Base-by-base conservation (phyloP, 2,888 invertebrate species). In the Phengaris alcon region DNA sequence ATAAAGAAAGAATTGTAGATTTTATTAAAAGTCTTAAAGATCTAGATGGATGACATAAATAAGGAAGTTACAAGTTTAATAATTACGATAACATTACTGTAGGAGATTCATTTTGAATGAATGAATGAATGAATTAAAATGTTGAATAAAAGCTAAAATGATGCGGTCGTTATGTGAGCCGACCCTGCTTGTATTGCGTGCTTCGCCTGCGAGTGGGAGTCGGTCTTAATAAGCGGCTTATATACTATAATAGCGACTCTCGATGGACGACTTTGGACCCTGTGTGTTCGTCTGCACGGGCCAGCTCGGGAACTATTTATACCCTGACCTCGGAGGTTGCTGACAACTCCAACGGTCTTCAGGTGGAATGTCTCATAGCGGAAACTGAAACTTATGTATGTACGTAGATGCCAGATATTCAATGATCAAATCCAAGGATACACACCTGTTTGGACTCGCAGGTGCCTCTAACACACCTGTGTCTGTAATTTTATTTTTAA, bases 151-250 rank as follows among this genome's bases (percentile, higher is more conserved):
- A 70, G 46, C n/a, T 54, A 4, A 76, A 77, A 68, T 78, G 75
- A 22, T 48, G 64, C 13, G 48, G 46, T 51, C 79, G 75, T 76
- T 89, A 90, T 92, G 87, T 90, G 83, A 85, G 69, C 84, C 85
- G 3, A 55, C 77, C 76, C 77, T 83, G 82, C 85, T 54, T 76
- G 72, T 75, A 82, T 90, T 92, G 92, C 92, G 92, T 93, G 93
- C 88, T 82, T 83, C 82, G 80, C 82, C 82, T 80, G 81, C 86
- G 87, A 88, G 91, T 88, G 88, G 90, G 91, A 90, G 91, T 88
- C 87, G 83, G 84, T 90, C 92, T 90, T 91, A 92, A 91, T 93
- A 93, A 91, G 90, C 88, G 83, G 86, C 87, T 88, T 88, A 88
- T 86, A 85, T 86, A 87, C 85, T 83, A 86, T 87, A 87, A 85